phyloP scores from a whole-genome alignment of 2,888 invertebrate genomes.

The Tinea semifulvella region DNA sequence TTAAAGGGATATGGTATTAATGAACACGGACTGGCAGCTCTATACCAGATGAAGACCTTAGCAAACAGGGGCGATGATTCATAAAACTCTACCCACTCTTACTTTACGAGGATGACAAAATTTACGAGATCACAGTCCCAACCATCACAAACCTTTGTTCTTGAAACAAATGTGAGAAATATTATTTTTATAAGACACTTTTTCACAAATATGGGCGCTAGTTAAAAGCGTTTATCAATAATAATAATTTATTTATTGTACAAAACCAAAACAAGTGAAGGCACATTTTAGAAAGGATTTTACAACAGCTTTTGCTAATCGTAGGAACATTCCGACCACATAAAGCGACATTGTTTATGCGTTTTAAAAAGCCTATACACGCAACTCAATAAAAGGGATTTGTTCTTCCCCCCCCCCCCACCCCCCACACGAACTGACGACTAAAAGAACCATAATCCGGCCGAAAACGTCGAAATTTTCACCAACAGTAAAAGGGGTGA shows the following conservation, averaged over 20 bases:
- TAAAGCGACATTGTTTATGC: not conserved
- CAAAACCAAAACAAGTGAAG: too few species aligned
- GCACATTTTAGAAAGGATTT: too few species aligned
- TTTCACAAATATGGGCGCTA: too few species aligned
- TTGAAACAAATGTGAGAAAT: too few species aligned
- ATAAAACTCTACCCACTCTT: slow-evolving; percentile 51
- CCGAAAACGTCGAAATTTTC: slow-evolving; percentile 44
- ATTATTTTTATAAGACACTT: too few species aligned
- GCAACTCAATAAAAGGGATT: slow-evolving; percentile 6
- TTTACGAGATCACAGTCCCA: slow-evolving; percentile 37
- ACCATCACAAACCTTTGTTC: too few species aligned
- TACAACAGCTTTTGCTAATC: too few species aligned
- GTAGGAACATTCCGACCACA: too few species aligned
- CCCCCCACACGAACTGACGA: slow-evolving; percentile 24
- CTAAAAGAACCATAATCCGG: slow-evolving; percentile 33
- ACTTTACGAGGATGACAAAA: slow-evolving; percentile 48
- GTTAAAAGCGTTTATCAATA: too few species aligned
- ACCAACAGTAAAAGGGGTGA: slow-evolving; percentile 46
- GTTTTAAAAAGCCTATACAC: slow-evolving; percentile 7
- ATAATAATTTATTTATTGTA: too few species aligned
- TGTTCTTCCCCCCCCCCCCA: slow-evolving; percentile 19
- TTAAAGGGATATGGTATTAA: too few species aligned
- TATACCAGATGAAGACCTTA: slow-evolving; percentile 29
- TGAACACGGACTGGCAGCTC: slow-evolving; percentile 1
- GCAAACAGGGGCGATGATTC: slow-evolving; percentile 57